Base-by-base conservation (phyloP, 2,113 vertebrate genomes). In the Nanorana parkeri region DNA sequence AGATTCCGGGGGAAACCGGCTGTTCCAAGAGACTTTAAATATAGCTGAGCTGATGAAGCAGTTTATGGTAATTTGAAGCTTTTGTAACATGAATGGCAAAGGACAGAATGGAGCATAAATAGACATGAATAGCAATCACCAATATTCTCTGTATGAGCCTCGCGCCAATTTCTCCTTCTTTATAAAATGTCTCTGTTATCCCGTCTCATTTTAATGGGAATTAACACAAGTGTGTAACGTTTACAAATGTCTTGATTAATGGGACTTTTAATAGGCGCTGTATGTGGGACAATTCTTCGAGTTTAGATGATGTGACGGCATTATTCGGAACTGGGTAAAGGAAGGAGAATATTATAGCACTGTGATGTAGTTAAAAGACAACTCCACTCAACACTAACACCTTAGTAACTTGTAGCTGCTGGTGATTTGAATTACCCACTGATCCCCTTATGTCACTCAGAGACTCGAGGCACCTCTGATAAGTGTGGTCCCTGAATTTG, bases 81-180 rank as follows among this genome's bases (percentile, higher is more conserved):
- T 74, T 74, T 74, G 71, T 74, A 58, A 58, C 24, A 74, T 74
- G 71, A 74, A 74, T 74, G 55, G 71, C 71, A 74, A 74, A 74
- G 71, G 71, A 74, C 71, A 74, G 71, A 74, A 74, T 74, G 58
- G 54, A 58, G 58, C 52, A 74, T 60, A 74, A 74, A 74, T 58
- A 74, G 71, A 32, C 56, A 28, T 74, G 71, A 74, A 74, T 74
- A 74, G 71, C 54, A 74, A 74, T 74, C 71, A 74, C 54, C 71
- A 74, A 74, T 58, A 74, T 74, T 74, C 71, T 74, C 26, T 23
- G 71, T 56, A 20, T 58, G 26, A 32, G 7, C 8, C n/a, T 20
- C 55, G 2, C 24, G 55, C 20, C 71, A 74, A 74, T 58, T 58
- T 74, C 29, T 36, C 54, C 26, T 55, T 56, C 19, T 3, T 28